Evolutionary conservation across 2,888 invertebrate species (phyloP).

Genomic region (Caenorhabditis becei): DNA sequence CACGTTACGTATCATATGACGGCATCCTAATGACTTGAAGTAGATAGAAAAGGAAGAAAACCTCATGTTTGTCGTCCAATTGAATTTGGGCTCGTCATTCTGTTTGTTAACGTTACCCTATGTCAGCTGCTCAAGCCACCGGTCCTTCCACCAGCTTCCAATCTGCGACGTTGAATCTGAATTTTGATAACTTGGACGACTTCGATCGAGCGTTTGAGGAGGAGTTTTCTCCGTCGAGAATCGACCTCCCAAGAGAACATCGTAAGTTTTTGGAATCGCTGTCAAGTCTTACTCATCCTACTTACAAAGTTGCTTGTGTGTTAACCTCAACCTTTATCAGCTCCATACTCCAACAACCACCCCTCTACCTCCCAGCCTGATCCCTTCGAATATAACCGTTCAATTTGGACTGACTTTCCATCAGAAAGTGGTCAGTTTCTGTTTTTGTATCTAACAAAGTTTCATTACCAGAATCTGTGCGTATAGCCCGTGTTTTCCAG

Average conservation of each 20-base stretch:
- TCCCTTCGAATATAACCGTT: too few relatives aligned
- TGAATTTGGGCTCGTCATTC: slow-evolving; percentile 21
- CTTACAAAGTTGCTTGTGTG: too few relatives aligned
- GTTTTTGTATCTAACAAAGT: too few relatives aligned
- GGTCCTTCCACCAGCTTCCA: slow-evolving; percentile 1
- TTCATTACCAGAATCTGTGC: too few relatives aligned
- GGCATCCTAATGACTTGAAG: neutral
- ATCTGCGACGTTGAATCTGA: too few relatives aligned
- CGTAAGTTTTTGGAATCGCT: slow-evolving; percentile 25
- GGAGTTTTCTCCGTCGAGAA: slow-evolving; percentile 54
- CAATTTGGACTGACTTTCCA: too few relatives aligned
- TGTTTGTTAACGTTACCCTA: slow-evolving; percentile 55
- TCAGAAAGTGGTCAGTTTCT: too few relatives aligned
- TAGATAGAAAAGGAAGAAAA: slow-evolving; percentile 8
- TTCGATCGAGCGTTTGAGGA: slow-evolving; percentile 56
- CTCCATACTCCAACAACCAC: too few relatives aligned
- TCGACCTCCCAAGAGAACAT: slow-evolving; percentile 49
- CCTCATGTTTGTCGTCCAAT: slow-evolving; percentile 24
- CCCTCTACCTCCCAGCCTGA: too few relatives aligned
- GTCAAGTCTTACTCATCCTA: too few relatives aligned
- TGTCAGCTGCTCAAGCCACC: slow-evolving; percentile 60
- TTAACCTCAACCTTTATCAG: too few relatives aligned
- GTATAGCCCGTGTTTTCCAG: too few relatives aligned
- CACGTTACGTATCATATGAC: neutral
- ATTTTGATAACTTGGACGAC: slow-evolving; percentile 48